Base-by-base conservation (phyloP, 2,797 vertebrate species). In the Dendrocincla tyrannina region DNA sequence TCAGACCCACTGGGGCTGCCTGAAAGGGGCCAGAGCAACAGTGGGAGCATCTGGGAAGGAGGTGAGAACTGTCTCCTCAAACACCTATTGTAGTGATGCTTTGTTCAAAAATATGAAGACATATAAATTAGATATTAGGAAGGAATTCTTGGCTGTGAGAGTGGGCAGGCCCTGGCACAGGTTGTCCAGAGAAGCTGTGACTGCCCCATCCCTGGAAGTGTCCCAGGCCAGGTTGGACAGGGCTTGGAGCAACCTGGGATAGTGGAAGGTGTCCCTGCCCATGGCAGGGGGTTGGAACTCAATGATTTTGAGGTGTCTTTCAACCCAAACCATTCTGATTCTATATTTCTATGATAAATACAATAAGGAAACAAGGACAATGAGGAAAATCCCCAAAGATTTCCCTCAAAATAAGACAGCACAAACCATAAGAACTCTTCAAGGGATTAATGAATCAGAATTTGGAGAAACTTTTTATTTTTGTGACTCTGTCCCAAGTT, bases 221-320 rank as follows among this genome's bases (percentile, higher is more conserved):
- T 3, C 25, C 87, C 42, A 49, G 63, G 23, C 5, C 33, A 68
- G 41, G 10, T 0, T 55, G 55, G 30, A 28, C 0, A 0, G 1
- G 32, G 12, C 1, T 82, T 76, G 55, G 49, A 56, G 41, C 0
- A 49, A 0, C 6, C 27, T 69, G 63, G 49, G 27, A 2, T 0
- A 2, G 49, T 35, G 35, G 41, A 3, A 62, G 4, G 0, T 68
- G 69, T 42, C 32, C 47, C 47, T 81, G 17, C 3, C 35, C 11
- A 9, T 10, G 25, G 39, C 17, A 47, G 25, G 13, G 3, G 5
- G 0, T 16, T 39, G 41, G 41, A 9, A 53, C 13, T 5, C 6
- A 22, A 28, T 35, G 22, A 24, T 0, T 75, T 55, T 14, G 18
- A 35, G 25, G 6, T 13, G 12, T 10, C 5, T 68, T 27, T 25